These are phyloP conservation scores for Romanomermis culicivorax DNA, from an alignment of 2,888 invertebrate genomes.

Conservation along the genomic window DNA sequence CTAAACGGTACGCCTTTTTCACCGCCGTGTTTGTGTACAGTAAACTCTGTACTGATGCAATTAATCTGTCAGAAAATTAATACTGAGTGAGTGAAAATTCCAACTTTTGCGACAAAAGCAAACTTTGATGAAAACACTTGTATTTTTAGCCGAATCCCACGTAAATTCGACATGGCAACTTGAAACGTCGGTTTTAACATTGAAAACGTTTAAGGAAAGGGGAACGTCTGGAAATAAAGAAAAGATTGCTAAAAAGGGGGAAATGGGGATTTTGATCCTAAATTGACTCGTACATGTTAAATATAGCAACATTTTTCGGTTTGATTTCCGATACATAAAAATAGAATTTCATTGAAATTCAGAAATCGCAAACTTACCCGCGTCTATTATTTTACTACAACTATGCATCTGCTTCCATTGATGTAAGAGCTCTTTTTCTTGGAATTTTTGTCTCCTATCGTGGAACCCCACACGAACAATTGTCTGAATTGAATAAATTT, in stretches of 20 bases:
- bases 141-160: constrained; percentile 90
- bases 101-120: neutral
- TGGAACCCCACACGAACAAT: constrained; percentile 81
- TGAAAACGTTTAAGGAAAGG: constrained; percentile 67
- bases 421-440: constrained; percentile 75
- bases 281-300: too few species aligned
- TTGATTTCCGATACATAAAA: too few species aligned
- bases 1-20: constrained; percentile 93
- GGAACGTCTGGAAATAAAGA: constrained; percentile 50
- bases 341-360: too few species aligned
- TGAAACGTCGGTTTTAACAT: constrained; percentile 49
- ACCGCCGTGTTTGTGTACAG: constrained; percentile 88
- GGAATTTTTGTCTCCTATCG: constrained; percentile 78
- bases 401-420: constrained; percentile 73
- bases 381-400: constrained; percentile 72
- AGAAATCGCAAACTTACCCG: constrained; percentile 33
- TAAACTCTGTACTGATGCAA: constrained; percentile 92
- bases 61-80: constrained; percentile 43
- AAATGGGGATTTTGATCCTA: too few species aligned
- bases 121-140: constrained; percentile 78
- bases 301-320: too few species aligned
- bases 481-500: constrained; percentile 41
- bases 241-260: neutral
- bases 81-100: neutral
- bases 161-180: constrained; percentile 59